Evolutionary conservation across 2,113 vertebrate genomes (phyloP), one percentile per base, ranked within the genome.

Genomic region (Tor tambroides): DNA sequence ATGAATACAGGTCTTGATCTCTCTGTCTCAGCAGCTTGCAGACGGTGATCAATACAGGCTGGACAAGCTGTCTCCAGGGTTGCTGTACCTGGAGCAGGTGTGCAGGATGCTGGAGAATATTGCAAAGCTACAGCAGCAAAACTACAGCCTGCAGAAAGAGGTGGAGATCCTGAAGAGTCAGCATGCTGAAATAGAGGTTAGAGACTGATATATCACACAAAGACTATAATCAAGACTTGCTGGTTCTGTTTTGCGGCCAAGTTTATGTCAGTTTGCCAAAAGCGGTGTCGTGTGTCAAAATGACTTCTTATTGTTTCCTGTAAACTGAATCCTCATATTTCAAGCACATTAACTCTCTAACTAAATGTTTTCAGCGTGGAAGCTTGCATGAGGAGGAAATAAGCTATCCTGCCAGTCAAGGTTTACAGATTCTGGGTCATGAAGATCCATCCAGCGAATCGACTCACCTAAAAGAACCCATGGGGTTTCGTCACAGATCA

Each of bases 71-170:
- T 97, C 96, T 26, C 96, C 97, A 32, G 97, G 97, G 3, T 90
- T 98, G 72, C 91, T 89, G 3, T 98, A 98, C 92, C 91, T 99
- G 92, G 97, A 98, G 88, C 94, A 96, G 80, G 93, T 99, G 59
- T 99, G 97, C 83, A 93, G 95, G 23, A 94, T 96, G 92, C 74
- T 98, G 94, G 97, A 99, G 87, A 92, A 94, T 80, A 86, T 96
- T 30, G 96, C 95, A 0, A 86, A 86, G 71, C 91, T 97, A 32
- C 95, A 97, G 90, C 91, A 93, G 87, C 91, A 93, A 79, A 95
- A 93, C 89, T 90, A 35, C 41, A 87, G 69, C 1, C 91, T 95
- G 6, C 94, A 93, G 88, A 86, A 63, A 74, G 92, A 92, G 86
- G 89, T 85, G 19, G 92, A 92, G 11, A 84, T 84, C n/a, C 83